phyloP scores from a whole-genome alignment of 2,113 vertebrate genomes.

The Xiphorhynchus elegans region DNA sequence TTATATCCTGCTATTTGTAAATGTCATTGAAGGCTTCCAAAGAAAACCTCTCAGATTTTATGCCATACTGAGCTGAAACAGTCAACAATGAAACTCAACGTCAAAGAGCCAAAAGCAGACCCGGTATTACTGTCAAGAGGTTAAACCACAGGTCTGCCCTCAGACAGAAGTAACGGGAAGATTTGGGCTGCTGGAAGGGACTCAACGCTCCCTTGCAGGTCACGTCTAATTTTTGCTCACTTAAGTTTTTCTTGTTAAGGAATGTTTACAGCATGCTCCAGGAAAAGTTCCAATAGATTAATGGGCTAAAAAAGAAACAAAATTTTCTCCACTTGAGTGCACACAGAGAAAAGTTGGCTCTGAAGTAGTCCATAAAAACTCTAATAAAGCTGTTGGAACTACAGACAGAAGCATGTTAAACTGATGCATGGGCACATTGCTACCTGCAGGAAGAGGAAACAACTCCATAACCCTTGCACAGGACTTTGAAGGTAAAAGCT shows the following conservation, averaged over 20 bases:
- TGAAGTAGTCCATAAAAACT: not conserved
- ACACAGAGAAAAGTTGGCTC: not conserved
- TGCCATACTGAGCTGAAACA: not conserved
- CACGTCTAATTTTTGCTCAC: not conserved
- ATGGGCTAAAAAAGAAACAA: not conserved
- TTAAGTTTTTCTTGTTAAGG: not conserved
- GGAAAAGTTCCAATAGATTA: not conserved
- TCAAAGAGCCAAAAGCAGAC: not conserved
- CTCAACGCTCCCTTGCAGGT: fast-evolving
- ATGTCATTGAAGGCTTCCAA: not conserved
- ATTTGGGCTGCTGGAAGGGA: not conserved
- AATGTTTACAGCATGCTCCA: not conserved
- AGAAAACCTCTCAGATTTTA: not conserved
- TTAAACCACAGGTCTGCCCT: not conserved
- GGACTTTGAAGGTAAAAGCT: not conserved
- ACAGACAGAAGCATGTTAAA: not conserved
- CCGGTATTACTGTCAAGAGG: not conserved
- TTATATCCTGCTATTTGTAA: not conserved
- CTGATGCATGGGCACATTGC: not conserved
- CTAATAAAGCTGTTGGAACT: not conserved
- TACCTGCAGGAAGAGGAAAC: not conserved
- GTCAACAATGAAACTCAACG: not conserved
- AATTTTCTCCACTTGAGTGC: not conserved
- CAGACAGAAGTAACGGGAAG: not conserved
- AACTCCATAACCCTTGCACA: not conserved